Base-by-base conservation (phyloP, 23 tunicate species). In the Styela clava region DNA sequence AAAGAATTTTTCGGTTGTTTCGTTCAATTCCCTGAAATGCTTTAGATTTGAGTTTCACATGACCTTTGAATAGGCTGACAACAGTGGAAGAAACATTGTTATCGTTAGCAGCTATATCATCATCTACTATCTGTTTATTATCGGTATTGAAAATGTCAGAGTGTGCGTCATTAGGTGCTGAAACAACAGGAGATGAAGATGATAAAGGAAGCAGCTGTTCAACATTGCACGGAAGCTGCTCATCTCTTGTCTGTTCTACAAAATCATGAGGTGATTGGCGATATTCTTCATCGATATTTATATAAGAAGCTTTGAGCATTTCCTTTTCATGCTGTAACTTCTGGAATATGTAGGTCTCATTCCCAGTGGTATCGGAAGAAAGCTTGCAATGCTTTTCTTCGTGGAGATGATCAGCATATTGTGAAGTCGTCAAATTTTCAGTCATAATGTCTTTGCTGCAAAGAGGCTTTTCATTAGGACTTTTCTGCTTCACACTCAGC, bases 31-130 rank as follows among this genome's bases (percentile, higher is more conserved):
- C 30, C 22, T 67, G 31, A 29, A 67, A 67, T 25, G 71, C 31
- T 67, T 67, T 19, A 24, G 71, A 67, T 67, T 67, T 67, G 23
- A 25, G 24, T 22, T 29, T 67, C 24, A 67, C 71, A 67, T 67
- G 71, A 67, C 71, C 71, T 22, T 29, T 67, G 71, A 67, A 67
- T 0, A 67, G 22, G 22, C 71, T 67, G 71, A 67, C 22, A 25
- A 29, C 31, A 67, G 56, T 44, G 7, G 56, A 44, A 12, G 56
- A 12, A 7, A 44, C 56, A 44, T 44, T 12, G 12, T 44, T 44
- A 44, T 12, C 12, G 56, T 12, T 44, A 12, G 56, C 12, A 12
- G 7, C 12, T 44, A 44, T 44, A 44, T 5, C 56, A 7, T 44
- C 56, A 5, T 44, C 9, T 12, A 44, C 56, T 5, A 5, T 44